A percentile compares a stretch with the other conserved stretches of the same genome.
These are phyloP conservation scores for Psix sp. DNA, from an alignment of 1,140 invertebrate genomes.

Conservation along the genomic window DNA sequence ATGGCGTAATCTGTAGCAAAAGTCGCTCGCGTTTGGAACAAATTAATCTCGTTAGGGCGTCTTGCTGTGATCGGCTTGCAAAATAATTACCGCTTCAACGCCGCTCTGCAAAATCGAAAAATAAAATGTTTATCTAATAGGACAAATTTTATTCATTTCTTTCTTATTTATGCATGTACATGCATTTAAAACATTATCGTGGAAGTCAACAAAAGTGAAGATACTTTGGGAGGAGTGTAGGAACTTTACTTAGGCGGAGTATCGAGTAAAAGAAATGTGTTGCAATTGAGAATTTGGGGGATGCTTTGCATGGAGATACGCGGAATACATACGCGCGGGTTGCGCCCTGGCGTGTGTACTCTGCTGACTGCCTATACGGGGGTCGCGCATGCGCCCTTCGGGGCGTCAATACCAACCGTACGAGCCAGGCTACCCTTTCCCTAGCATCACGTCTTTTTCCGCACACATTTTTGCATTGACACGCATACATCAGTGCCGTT, in stretches of 20 bases:
- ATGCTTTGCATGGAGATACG: constrained; percentile 16
- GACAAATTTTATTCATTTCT: too few relatives aligned
- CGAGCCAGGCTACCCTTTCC: constrained; percentile 67
- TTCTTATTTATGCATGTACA: too few relatives aligned
- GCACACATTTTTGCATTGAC: constrained; percentile 57
- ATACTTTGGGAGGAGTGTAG: constrained; percentile 4
- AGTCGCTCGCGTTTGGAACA: constrained; percentile 73
- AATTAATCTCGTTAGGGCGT: constrained; percentile 72
- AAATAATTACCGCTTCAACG: too few relatives aligned
- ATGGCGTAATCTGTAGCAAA: constrained; percentile 67
- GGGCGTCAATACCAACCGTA: constrained; percentile 73
- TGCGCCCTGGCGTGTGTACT: constrained; percentile 33
- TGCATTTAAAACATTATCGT: too few relatives aligned
- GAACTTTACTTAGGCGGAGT: constrained; percentile 26
- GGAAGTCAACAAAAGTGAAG: constrained; percentile 10
- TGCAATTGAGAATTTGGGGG: constrained; percentile 18
- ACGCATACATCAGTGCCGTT: constrained; percentile 42
- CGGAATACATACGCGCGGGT: constrained; percentile 15
- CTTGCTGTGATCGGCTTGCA: constrained; percentile 26
- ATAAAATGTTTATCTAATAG: too few relatives aligned
- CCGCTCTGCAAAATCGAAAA: too few relatives aligned
- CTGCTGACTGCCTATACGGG: constrained; percentile 14
- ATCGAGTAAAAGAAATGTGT: constrained; percentile 38
- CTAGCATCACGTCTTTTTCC: constrained; percentile 63
- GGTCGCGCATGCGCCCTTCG: constrained; percentile 68